Conservation (phyloP, 1,140 invertebrate species). For the Drosophila virilis region DNA sequence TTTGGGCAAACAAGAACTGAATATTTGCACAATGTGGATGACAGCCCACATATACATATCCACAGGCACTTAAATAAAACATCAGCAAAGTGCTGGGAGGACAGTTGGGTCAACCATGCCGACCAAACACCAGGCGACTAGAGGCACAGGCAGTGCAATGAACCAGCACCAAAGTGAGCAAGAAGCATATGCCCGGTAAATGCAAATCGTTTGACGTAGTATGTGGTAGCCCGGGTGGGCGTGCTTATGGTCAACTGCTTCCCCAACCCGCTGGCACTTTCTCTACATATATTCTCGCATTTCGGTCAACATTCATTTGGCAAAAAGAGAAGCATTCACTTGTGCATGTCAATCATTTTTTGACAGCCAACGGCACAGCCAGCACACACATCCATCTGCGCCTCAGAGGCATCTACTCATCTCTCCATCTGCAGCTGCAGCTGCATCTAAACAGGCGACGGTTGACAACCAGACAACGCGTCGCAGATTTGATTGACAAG, state of each 20-base stretch:
- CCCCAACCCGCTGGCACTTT: neutral
- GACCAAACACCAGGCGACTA: constrained; percentile 1
- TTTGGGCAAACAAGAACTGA: constrained; percentile 52
- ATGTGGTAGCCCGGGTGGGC: constrained; percentile 53
- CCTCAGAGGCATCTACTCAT: constrained; percentile 3
- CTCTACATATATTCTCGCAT: constrained; percentile 32
- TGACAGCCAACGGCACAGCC: constrained; percentile 60
- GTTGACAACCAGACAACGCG: constrained; percentile 18
- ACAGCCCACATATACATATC: constrained; percentile 12
- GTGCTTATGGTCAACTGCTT: constrained; percentile 41
- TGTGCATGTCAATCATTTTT: constrained; percentile 77
- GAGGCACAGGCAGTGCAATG: constrained; percentile 34
- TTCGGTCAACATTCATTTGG: constrained; percentile 65
- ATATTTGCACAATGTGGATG: constrained; percentile 25
- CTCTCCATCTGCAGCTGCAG: constrained; percentile 11
- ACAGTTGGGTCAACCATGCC: constrained; percentile 18
- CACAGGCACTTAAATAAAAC: constrained; percentile 40
- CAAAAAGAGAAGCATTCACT: constrained; percentile 58
- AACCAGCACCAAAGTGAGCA: constrained; percentile 29
- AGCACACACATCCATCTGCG: constrained; percentile 49
- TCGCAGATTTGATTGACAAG: constrained; percentile 23
- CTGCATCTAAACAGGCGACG: neutral
- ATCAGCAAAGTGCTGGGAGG: constrained; percentile 12
- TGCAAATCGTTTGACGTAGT: constrained; percentile 62
- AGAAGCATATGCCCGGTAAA: constrained; percentile 41